phyloP scores from a whole-genome alignment of 2,797 vertebrate species.

The Pseudochirops cupreus region DNA sequence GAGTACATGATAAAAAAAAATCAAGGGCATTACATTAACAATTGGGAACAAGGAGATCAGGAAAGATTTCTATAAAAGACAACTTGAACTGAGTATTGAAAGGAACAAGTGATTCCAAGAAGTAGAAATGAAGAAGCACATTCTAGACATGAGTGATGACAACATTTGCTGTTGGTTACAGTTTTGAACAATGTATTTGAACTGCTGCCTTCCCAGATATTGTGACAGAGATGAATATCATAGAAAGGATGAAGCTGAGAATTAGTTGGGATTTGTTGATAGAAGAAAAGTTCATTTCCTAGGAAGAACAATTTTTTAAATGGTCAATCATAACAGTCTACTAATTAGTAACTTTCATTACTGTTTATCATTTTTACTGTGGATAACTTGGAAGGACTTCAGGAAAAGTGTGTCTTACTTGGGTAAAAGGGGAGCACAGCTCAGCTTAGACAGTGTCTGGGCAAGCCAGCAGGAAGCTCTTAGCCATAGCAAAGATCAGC shows the following conservation, averaged over 20 bases:
- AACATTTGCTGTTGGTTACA: background rate
- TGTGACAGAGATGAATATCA: background rate
- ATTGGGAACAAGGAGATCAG: background rate
- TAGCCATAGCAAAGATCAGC: background rate
- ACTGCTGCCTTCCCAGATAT: background rate
- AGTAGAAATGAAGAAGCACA: background rate
- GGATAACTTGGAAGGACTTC: background rate
- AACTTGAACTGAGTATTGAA: background rate
- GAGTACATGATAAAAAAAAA: background rate
- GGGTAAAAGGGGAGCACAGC: background rate
- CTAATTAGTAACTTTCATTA: background rate
- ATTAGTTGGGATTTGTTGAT: background rate
- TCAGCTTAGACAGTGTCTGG: background rate
- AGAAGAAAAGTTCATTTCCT: background rate
- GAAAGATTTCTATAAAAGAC: background rate
- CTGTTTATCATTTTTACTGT: accelerated
- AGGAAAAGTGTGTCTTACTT: background rate
- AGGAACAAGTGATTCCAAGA: background rate
- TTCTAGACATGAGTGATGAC: background rate
- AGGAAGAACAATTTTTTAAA: background rate
- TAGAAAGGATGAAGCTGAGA: background rate
- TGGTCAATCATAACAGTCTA: too few relatives aligned
- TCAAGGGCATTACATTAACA: background rate
- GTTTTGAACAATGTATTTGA: background rate
- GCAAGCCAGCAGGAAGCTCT: background rate